These are phyloP conservation scores for Heteromormyrus szaboi DNA, from an alignment of 2,797 vertebrate genomes.

Conservation along the genomic window DNA sequence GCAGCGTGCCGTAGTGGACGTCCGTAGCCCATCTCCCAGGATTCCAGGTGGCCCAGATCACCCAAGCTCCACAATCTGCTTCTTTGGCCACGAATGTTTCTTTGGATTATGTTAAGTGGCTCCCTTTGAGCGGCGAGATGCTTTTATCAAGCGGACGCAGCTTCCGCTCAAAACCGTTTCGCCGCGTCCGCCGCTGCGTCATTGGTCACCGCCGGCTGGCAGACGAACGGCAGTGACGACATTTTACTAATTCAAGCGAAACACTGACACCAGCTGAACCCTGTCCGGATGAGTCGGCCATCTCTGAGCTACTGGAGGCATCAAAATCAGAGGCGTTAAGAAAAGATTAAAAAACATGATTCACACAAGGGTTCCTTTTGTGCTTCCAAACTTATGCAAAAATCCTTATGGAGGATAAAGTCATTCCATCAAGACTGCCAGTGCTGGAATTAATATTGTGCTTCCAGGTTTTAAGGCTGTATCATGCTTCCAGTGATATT, in stretches of 20 bases:
- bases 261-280: not conserved
- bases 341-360: not conserved
- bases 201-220: not conserved
- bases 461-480: not conserved
- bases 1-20: too few relatives aligned
- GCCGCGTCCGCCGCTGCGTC: not conserved
- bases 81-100: not conserved
- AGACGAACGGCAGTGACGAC: not conserved
- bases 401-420: not conserved
- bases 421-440: not conserved
- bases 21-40: not conserved
- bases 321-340: not conserved
- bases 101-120: slow-evolving; percentile 5
- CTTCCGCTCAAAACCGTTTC: not conserved
- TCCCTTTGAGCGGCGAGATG: not conserved
- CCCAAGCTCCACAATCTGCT: not conserved
- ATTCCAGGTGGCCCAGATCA: slow-evolving; percentile 1
- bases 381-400: not conserved
- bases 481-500: not conserved
- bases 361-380: not conserved
- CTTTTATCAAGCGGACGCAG: not conserved
- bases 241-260: not conserved
- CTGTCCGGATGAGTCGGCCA: not conserved
- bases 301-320: not conserved
- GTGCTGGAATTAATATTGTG: not conserved